These are phyloP conservation scores for Amblyjoppa proteus DNA, from an alignment of 2,888 invertebrate species.

Conservation along the genomic window DNA sequence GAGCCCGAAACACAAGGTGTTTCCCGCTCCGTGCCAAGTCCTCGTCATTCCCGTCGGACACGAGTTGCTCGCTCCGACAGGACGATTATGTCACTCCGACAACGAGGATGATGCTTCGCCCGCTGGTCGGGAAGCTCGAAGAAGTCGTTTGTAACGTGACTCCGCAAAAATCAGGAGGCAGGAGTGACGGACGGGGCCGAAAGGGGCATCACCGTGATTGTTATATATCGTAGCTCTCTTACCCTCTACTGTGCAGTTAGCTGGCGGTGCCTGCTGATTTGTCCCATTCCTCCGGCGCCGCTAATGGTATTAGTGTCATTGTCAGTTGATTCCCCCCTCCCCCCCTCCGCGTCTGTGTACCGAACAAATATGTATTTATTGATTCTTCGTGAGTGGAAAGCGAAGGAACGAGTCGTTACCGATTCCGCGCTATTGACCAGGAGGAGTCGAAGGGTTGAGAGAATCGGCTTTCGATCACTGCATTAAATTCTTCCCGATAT, in stretches of 20 bases:
- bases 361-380: slow-evolving; percentile 82
- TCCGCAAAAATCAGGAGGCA: slow-evolving; percentile 79
- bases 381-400: slow-evolving; percentile 72
- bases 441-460: slow-evolving; percentile 55
- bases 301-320: slow-evolving; percentile 82
- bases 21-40: slow-evolving; percentile 42
- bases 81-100: slow-evolving; percentile 83
- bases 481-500: background rate
- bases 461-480: slow-evolving; percentile 41
- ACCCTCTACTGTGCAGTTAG: slow-evolving; percentile 29
- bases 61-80: slow-evolving; percentile 57
- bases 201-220: slow-evolving; percentile 66
- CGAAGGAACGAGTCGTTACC: slow-evolving; percentile 57
- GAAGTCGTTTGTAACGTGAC: slow-evolving; percentile 83
- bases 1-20: slow-evolving; percentile 2
- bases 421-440: slow-evolving; percentile 25
- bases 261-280: slow-evolving; percentile 42
- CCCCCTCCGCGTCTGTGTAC: slow-evolving; percentile 67
- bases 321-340: slow-evolving; percentile 77
- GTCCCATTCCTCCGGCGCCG: slow-evolving; percentile 58
- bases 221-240: slow-evolving; percentile 32
- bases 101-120: slow-evolving; percentile 81
- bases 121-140: slow-evolving; percentile 66
- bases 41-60: slow-evolving; percentile 58
- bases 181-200: slow-evolving; percentile 71